phyloP scores from a whole-genome alignment of 2,888 invertebrate genomes.

The Tenthredo distinguenda region DNA sequence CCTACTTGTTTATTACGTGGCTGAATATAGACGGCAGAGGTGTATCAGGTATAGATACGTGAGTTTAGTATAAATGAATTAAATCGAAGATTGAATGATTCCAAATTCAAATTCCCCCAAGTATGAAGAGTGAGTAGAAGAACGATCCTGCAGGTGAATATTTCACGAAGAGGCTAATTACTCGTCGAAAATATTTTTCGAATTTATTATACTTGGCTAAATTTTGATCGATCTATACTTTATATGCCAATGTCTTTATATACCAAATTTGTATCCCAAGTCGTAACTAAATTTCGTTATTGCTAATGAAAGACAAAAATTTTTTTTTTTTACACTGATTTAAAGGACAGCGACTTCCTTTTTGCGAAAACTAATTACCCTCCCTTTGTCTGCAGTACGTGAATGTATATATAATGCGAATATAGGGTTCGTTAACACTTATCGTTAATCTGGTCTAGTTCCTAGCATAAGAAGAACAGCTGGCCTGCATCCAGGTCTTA shows the following conservation, averaged over 20 bases:
- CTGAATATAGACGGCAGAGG: background rate
- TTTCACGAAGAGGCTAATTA: background rate
- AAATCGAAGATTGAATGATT: background rate
- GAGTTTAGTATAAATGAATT: background rate
- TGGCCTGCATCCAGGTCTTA: slow-evolving; percentile 52
- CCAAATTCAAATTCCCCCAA: background rate
- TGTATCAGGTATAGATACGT: background rate
- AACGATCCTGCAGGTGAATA: background rate
- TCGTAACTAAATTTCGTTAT: background rate
- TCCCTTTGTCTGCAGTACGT: background rate
- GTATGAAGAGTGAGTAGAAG: background rate
- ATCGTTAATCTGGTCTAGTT: slow-evolving; percentile 28
- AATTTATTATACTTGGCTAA: background rate
- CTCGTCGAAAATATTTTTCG: background rate
- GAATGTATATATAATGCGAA: background rate
- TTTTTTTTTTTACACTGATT: background rate
- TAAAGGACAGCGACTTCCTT: background rate
- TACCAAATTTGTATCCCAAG: background rate
- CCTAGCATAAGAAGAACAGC: background rate
- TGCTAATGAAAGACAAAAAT: background rate
- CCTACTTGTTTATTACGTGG: background rate
- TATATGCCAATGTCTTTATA: too few species aligned
- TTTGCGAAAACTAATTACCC: background rate
- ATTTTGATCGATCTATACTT: background rate
- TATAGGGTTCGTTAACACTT: slow-evolving; percentile 45